Evolutionary conservation across 2,113 vertebrate species (phyloP).

Genomic region (Hyperoodon ampullatus): DNA sequence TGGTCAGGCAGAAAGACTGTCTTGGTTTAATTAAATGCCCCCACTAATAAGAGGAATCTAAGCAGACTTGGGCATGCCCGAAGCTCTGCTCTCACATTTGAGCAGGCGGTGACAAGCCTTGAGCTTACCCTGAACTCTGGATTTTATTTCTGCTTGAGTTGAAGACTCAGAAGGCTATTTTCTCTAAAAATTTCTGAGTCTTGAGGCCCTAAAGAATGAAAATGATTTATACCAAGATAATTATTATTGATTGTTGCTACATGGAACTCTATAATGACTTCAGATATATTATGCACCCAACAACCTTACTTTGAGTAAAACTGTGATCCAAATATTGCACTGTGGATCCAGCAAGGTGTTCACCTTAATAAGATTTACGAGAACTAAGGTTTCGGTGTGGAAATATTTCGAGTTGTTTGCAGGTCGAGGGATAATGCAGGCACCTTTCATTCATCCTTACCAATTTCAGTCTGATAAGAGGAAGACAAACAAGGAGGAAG

Average conservation of each 20-base stretch:
- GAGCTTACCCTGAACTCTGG: background rate
- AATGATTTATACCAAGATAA: constrained; percentile 37
- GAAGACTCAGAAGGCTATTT: background rate
- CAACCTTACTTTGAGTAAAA: background rate
- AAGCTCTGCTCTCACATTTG: background rate
- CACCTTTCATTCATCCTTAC: background rate
- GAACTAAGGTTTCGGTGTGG: background rate
- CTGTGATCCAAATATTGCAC: background rate
- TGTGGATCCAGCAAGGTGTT: background rate
- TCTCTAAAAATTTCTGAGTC: background rate
- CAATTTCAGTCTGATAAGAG: background rate
- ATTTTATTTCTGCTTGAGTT: constrained; percentile 9
- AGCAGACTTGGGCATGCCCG: background rate
- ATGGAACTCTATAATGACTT: constrained; percentile 18
- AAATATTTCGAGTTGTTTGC: background rate
- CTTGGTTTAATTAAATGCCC: constrained; percentile 70
- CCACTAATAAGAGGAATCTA: constrained; percentile 35
- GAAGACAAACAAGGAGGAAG: background rate
- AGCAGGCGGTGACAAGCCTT: background rate
- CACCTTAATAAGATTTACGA: background rate
- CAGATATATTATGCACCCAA: background rate
- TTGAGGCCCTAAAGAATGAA: background rate
- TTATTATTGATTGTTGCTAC: constrained; percentile 52
- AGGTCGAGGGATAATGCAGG: background rate
- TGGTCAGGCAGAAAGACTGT: constrained; percentile 32